Evolutionary conservation across 2,888 invertebrate genomes (phyloP).

Genomic region (Camponotus fellah): DNA sequence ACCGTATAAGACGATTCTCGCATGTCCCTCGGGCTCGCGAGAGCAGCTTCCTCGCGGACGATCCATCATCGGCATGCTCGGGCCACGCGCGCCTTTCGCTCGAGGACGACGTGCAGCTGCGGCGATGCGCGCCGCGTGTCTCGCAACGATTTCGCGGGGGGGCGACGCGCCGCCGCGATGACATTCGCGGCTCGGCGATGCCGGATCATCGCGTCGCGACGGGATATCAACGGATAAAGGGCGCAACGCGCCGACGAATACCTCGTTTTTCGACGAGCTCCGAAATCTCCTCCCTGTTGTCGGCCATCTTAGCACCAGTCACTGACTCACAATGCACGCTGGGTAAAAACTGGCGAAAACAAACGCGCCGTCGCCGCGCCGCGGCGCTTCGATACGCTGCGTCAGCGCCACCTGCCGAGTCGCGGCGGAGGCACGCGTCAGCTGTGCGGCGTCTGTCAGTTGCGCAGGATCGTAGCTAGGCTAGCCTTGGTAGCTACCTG

Average conservation of each 20-base stretch:
- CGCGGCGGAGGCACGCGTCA: conserved; percentile 47
- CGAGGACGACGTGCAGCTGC: conserved; percentile 22
- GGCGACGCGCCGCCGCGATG: conserved; percentile 30
- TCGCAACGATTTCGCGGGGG: conserved; percentile 70
- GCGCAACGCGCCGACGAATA: conserved; percentile 77
- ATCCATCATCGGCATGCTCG: background rate
- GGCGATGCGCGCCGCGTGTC: conserved; percentile 81
- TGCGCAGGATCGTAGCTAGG: conserved; percentile 64
- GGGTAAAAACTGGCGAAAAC: conserved; percentile 86
- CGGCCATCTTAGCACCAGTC: conserved; percentile 86
- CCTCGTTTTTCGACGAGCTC: conserved; percentile 85
- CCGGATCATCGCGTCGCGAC: conserved; percentile 42
- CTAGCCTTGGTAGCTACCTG: too few relatives aligned
- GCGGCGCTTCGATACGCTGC: conserved; percentile 61
- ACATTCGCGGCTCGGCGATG: conserved; percentile 27
- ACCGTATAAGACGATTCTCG: background rate
- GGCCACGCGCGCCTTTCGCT: conserved; percentile 14
- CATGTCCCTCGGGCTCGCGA: conserved; percentile 32
- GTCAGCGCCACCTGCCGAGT: conserved; percentile 67
- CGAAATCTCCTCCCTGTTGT: conserved; percentile 86
- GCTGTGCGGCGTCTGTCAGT: conserved; percentile 62
- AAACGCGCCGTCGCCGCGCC: conserved; percentile 75
- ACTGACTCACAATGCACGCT: conserved; percentile 84
- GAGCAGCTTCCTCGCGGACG: conserved; percentile 46
- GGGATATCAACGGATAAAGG: conserved; percentile 62